These are phyloP conservation scores for Choristoneura rosaceana DNA, from an alignment of 2,888 invertebrate species.

Conservation along the genomic window DNA sequence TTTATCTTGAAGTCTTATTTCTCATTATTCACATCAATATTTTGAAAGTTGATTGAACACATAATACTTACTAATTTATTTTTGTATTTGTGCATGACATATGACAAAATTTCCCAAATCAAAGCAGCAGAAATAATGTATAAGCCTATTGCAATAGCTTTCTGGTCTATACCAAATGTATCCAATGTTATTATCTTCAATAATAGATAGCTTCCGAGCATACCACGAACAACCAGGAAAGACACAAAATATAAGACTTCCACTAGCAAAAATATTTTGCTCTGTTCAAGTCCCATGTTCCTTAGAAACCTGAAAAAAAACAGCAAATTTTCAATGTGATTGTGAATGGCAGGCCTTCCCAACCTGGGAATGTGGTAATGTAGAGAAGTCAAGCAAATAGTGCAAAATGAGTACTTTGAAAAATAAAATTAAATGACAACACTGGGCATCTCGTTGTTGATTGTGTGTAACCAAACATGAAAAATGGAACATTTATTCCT, in stretches of 20 bases:
- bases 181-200: conserved; percentile 69
- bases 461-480: too few relatives aligned
- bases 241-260: conserved; percentile 80
- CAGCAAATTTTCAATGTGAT: background rate
- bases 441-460: too few relatives aligned
- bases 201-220: conserved; percentile 82
- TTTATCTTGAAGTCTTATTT: background rate
- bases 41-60: too few relatives aligned
- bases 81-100: conserved; percentile 71
- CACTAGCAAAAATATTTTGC: conserved; percentile 70
- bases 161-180: conserved; percentile 72
- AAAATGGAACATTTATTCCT: too few relatives aligned
- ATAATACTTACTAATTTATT: conserved; percentile 65
- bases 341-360: too few relatives aligned
- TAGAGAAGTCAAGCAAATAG: too few relatives aligned
- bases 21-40: background rate
- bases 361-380: too few relatives aligned
- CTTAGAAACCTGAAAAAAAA: conserved; percentile 78
- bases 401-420: too few relatives aligned
- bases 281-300: conserved; percentile 76
- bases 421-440: too few relatives aligned
- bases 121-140: conserved; percentile 76
- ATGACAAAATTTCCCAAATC: conserved; percentile 75
- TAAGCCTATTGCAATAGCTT: conserved; percentile 67
- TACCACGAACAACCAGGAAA: conserved; percentile 80